A percentile compares a stretch with the other conserved stretches of the same genome.
phyloP scores from a whole-genome alignment of 2,888 invertebrate species.

The Chloromyia formosa region DNA sequence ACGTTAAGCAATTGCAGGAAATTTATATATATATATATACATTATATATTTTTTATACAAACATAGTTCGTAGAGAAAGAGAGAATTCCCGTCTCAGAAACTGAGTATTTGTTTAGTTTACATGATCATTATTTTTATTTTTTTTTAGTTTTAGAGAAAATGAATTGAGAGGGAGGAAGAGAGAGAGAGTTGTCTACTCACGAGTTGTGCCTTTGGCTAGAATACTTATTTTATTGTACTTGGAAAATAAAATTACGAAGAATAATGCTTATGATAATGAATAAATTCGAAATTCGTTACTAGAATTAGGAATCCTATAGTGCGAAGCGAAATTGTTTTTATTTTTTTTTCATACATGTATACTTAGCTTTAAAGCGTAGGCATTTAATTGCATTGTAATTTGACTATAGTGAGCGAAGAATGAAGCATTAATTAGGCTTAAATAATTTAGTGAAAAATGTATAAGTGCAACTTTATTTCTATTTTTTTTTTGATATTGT shows the following conservation, averaged over 20 bases:
- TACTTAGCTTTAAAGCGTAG: too few relatives aligned
- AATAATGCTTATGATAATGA: neutral
- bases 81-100: constrained; percentile 19
- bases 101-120: constrained; percentile 21
- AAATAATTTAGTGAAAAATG: too few relatives aligned
- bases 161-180: neutral
- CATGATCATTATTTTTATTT: too few relatives aligned
- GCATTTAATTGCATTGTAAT: too few relatives aligned
- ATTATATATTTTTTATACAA: neutral
- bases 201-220: constrained; percentile 28
- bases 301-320: constrained; percentile 10
- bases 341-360: neutral
- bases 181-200: neutral
- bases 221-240: neutral
- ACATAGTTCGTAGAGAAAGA: neutral
- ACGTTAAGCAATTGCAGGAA: constrained; percentile 9
- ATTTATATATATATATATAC: neutral
- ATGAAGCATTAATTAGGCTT: too few relatives aligned
- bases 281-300: neutral
- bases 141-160: too few relatives aligned
- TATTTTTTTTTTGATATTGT: too few relatives aligned
- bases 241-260: neutral
- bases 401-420: too few relatives aligned
- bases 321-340: constrained; percentile 8
- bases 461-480: too few relatives aligned